Percentiles rank a stretch among this genome's conserved stretches.
Conservation (phyloP, 2,888 invertebrate species). For the Andrena bucephala region DNA sequence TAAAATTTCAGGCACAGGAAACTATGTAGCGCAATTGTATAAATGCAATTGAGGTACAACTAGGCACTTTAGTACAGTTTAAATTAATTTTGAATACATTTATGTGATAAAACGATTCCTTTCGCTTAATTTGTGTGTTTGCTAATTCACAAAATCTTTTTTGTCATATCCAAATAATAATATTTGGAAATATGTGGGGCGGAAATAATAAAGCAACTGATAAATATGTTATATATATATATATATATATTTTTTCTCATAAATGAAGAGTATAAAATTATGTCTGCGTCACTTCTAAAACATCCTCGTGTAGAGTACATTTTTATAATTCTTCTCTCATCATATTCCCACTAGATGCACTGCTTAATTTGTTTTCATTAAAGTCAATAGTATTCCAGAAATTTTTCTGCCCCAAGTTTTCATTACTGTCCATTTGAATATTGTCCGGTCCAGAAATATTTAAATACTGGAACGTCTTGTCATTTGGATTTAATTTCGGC, state of each 20-base stretch:
- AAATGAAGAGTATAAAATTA: neutral
- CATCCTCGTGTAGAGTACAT: neutral
- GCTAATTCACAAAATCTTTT: too few species aligned
- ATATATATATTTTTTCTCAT: neutral
- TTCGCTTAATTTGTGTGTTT: neutral
- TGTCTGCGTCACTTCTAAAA: neutral
- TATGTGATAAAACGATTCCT: neutral
- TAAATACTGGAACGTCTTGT: slow-evolving; percentile 86
- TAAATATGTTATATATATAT: neutral
- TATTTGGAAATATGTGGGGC: neutral
- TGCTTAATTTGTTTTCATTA: slow-evolving; percentile 86
- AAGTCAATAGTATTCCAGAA: slow-evolving; percentile 89
- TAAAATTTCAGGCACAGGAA: neutral
- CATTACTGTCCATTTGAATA: slow-evolving; percentile 84
- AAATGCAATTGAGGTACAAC: neutral
- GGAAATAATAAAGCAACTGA: neutral
- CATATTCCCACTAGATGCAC: neutral
- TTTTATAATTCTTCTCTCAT: slow-evolving; percentile 46
- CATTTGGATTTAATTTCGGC: slow-evolving; percentile 85
- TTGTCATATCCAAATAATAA: neutral
- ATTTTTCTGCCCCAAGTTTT: slow-evolving; percentile 86
- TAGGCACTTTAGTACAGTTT: neutral
- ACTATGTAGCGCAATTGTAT: neutral
- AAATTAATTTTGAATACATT: neutral
- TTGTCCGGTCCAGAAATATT: slow-evolving; percentile 86